Conservation (phyloP, 1,140 invertebrate species). For the Zaprionus capensis region DNA sequence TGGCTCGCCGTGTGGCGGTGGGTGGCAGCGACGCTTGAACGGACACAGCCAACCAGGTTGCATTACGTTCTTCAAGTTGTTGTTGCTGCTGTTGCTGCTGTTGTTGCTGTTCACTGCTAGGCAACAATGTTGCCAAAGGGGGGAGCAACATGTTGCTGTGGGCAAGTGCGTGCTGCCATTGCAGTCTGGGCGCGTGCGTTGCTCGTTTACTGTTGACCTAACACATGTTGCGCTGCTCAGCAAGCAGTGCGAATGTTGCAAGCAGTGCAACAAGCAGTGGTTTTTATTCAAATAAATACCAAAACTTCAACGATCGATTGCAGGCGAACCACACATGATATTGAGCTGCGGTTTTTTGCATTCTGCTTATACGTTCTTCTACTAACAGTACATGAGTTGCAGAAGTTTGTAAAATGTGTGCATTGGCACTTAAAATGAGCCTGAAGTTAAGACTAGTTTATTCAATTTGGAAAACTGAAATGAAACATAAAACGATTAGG, state of each 20-base stretch:
- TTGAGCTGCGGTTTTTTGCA: background rate
- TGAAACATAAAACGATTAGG: no score
- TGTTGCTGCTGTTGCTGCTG: no score
- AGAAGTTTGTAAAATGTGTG: background rate
- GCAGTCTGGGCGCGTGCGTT: background rate
- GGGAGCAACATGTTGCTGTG: constrained; percentile 20
- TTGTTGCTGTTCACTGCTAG: no score
- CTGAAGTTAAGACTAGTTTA: no score
- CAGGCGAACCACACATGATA: background rate
- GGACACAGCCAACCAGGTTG: constrained; percentile 59
- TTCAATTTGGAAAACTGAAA: no score
- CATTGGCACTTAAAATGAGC: background rate
- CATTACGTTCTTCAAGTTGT: constrained; percentile 16
- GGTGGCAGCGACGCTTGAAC: constrained; percentile 21
- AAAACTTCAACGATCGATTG: background rate
- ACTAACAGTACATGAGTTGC: background rate
- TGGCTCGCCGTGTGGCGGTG: constrained; percentile 4
- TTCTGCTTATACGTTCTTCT: background rate
- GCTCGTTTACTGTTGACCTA: background rate
- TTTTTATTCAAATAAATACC: background rate
- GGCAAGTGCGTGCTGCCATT: background rate
- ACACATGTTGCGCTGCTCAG: background rate
- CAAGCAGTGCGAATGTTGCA: background rate
- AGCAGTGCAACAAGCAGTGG: background rate
- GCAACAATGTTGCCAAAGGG: constrained; percentile 33